phyloP scores from a whole-genome alignment of 2,888 invertebrate species.

The Epicampocera succincta region DNA sequence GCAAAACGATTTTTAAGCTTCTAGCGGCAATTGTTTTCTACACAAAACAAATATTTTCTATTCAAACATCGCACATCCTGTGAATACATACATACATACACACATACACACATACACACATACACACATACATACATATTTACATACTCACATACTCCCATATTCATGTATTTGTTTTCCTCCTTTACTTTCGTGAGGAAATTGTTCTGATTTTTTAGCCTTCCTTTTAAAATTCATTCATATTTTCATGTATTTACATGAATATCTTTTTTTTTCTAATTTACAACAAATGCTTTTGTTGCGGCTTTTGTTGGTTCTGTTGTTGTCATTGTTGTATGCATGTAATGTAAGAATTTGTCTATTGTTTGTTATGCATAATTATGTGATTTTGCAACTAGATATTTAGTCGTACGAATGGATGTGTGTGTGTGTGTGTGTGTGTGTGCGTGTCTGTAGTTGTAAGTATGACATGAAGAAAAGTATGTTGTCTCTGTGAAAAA shows the following conservation, averaged over 20 bases:
- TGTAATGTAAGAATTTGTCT: constrained; percentile 53
- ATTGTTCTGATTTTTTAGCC: constrained; percentile 41
- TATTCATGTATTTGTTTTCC: not conserved
- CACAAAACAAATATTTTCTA: constrained; percentile 27
- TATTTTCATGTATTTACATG: constrained; percentile 41
- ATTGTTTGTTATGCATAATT: constrained; percentile 65
- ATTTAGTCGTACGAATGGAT: constrained; percentile 43
- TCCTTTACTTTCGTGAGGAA: constrained; percentile 21
- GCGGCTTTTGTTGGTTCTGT: constrained; percentile 24
- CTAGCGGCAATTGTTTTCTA: constrained; percentile 6
- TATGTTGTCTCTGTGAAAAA: constrained; percentile 15
- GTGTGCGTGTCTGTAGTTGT: too few relatives aligned
- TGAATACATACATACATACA: too few relatives aligned
- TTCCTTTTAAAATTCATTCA: constrained; percentile 38
- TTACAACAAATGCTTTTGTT: constrained; percentile 15
- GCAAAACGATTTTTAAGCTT: constrained; percentile 3
- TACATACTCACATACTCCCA: too few relatives aligned
- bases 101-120: too few relatives aligned
- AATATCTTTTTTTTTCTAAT: not conserved
- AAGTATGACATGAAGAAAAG: constrained; percentile 42
- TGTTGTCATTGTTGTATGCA: constrained; percentile 26
- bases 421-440: too few relatives aligned
- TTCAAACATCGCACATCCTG: constrained; percentile 46
- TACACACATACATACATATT: too few relatives aligned
- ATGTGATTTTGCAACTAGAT: constrained; percentile 59